Percentiles rank a stretch among this genome's conserved stretches.
These are phyloP conservation scores for Diarsia rubi DNA, from an alignment of 2,888 invertebrate genomes.

Conservation along the genomic window DNA sequence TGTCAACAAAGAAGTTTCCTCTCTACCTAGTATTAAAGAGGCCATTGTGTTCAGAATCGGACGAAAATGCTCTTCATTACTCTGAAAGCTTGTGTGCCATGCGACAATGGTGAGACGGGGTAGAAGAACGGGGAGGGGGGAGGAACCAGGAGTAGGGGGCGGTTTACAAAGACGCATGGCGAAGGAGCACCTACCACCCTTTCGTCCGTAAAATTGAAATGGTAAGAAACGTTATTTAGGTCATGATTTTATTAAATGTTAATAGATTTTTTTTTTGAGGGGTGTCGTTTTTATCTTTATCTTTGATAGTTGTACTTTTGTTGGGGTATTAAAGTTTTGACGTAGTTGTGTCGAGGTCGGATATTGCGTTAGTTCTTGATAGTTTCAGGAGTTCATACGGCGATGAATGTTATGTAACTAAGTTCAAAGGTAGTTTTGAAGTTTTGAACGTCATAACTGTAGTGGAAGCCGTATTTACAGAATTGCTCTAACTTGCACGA, in stretches of 20 bases:
- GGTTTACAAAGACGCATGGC: constrained; percentile 85
- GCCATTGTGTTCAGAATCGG: constrained; percentile 89
- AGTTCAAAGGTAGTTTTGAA: constrained; percentile 8
- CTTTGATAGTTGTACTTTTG: constrained; percentile 51
- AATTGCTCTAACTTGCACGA: background rate
- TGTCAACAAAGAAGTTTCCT: constrained; percentile 87
- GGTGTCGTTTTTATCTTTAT: constrained; percentile 60
- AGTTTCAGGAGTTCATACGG: constrained; percentile 24
- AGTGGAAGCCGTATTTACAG: background rate
- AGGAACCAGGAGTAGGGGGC: constrained; percentile 66
- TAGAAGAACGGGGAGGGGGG: constrained; percentile 57
- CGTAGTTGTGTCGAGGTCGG: constrained; percentile 6
- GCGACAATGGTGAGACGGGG: constrained; percentile 86
- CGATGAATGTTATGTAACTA: background rate
- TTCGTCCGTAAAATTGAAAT: constrained; percentile 90
- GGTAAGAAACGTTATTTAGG: constrained; percentile 90
- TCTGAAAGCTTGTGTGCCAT: constrained; percentile 91
- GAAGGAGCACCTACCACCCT: constrained; percentile 87
- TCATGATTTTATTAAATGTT: constrained; percentile 90
- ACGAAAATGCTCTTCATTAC: constrained; percentile 92
- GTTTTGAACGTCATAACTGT: background rate
- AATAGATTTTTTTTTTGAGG: constrained; percentile 81
- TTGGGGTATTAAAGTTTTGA: constrained; percentile 19
- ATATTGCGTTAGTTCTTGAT: constrained; percentile 47
- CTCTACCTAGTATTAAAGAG: constrained; percentile 90